A percentile compares a stretch with the other conserved stretches of the same genome.
Conservation (phyloP, 2,888 invertebrate species). For the Ferdinandea cuprea region DNA sequence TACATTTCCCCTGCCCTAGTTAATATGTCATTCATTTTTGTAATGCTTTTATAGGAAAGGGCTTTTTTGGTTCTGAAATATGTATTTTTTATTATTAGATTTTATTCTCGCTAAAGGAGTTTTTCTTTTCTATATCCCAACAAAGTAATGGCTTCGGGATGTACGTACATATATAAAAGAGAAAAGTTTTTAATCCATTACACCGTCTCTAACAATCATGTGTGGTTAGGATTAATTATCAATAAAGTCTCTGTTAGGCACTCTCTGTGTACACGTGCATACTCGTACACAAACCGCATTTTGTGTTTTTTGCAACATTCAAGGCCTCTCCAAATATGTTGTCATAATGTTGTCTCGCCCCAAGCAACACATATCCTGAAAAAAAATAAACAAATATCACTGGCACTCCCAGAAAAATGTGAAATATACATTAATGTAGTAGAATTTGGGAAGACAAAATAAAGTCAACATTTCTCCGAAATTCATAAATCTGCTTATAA, state of each 20-base stretch:
- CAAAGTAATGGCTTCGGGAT: background rate
- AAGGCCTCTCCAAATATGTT: background rate
- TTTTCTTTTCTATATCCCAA: background rate
- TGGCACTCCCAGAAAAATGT: background rate
- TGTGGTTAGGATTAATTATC: constrained; percentile 23
- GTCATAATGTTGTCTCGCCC: constrained; percentile 19
- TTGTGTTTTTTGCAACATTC: no score
- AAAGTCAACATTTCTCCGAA: constrained; percentile 1
- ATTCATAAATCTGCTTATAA: constrained; percentile 56
- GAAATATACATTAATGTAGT: background rate
- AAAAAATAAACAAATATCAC: background rate
- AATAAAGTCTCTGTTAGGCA: constrained; percentile 6
- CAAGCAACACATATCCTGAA: constrained; percentile 3
- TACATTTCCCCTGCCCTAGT: no score
- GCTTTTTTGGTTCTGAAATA: no score
- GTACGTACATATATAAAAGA: no score
- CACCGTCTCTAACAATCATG: background rate
- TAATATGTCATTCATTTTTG: no score
- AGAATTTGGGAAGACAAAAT: background rate
- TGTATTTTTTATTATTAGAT: background rate
- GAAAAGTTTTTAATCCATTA: constrained; percentile 5
- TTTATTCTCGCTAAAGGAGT: background rate
- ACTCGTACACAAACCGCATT: no score
- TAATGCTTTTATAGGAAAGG: no score
- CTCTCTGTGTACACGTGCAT: background rate